These are phyloP conservation scores for Ranitomeya imitator DNA, from an alignment of 2,113 vertebrate genomes.

Conservation along the genomic window DNA sequence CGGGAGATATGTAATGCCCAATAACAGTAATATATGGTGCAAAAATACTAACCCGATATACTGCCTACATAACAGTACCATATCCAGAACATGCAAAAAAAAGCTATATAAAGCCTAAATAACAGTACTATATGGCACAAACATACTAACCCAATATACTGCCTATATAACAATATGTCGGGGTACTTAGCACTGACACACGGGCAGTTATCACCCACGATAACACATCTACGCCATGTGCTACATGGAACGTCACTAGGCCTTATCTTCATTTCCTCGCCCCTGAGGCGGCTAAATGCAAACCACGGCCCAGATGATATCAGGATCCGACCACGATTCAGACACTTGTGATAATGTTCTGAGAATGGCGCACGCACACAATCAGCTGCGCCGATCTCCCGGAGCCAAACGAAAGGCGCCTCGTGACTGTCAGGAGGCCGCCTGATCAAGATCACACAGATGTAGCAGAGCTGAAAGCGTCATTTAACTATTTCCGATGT, in stretches of 20 bases:
- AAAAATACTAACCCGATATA: too few relatives aligned
- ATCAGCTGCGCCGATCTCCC: background rate
- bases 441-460: background rate
- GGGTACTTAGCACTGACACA: too few relatives aligned
- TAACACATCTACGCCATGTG: background rate
- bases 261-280: background rate
- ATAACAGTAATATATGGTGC: too few relatives aligned
- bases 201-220: background rate
- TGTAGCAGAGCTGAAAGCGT: background rate
- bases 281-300: background rate
- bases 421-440: background rate
- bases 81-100: too few relatives aligned
- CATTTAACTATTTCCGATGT: background rate
- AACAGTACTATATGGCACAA: too few relatives aligned
- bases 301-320: background rate
- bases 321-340: background rate
- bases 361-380: background rate
- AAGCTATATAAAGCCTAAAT: too few relatives aligned
- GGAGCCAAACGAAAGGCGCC: background rate
- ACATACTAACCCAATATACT: too few relatives aligned
- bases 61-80: too few relatives aligned
- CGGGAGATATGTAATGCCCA: too few relatives aligned
- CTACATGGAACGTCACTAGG: background rate
- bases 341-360: constrained; percentile 19
- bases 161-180: too few relatives aligned